Evolutionary conservation across 2,888 invertebrate species (phyloP), one percentile per base, ranked within the genome.

Genomic region (Copidosoma aretas): DNA sequence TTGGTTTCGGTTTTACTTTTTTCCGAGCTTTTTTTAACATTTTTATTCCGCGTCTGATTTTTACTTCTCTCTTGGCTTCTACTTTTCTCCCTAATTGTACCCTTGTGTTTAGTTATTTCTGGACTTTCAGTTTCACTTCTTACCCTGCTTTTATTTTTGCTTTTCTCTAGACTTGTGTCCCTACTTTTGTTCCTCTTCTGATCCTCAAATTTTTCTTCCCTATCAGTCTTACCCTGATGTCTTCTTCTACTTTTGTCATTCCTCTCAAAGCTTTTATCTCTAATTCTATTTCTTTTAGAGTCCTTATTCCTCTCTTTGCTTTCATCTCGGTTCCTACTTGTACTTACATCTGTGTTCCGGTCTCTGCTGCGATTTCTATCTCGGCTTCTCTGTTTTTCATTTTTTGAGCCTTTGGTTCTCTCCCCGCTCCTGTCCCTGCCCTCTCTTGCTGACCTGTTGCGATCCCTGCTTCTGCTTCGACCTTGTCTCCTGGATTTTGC

Each of bases 401-500:
- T 46, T 52, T 51, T 22, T 24, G 43, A 17, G 58, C n/a, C 3
- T 57, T 56, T 19, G n/a, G 17, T 15, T 4, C 25, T 12, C 19
- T 52, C 53, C 10, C 60, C 60, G 19, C 54, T 57, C 46, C 49
- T 56, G 5, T 41, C n/a, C 21, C 52, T 59, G 15, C n/a, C 22
- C 8, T 24, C 41, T 14, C 51, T 32, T 41, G 17, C 43, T 17
- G 17, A 15, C 17, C 17, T 46, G 15, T 21, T 19, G 14, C 46
- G 76, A 25, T 75, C 75, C 12, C 76, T 71, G 21, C 78, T 77
- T 53, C 77, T 71, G 61, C 78, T 77, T 8, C 78, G 75, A 66
- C 73, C 75, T 71, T 75, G 76, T 54, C 79, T 78, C 56, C 76
- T 71, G 49, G 80, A 77, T 56, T 80, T 77, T 54, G 81, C 82